phyloP scores from a whole-genome alignment of 2,797 vertebrate genomes.

The Sebastes umbrosus region DNA sequence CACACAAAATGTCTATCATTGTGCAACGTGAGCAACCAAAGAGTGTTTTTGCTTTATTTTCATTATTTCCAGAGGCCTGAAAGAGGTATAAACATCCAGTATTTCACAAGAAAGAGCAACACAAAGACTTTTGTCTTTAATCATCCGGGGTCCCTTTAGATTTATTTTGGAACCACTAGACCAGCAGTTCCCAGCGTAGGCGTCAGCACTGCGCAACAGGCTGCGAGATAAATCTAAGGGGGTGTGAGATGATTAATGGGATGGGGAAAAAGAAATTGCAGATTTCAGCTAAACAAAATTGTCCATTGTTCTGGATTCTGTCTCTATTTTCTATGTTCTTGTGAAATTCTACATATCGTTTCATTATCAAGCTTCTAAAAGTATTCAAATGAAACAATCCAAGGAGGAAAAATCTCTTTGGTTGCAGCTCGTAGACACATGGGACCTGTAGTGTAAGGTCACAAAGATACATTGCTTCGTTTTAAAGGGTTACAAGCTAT shows the following conservation, averaged over 20 bases:
- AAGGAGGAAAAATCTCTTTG: too few relatives aligned
- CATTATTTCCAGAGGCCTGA: not conserved
- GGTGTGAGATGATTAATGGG: slow-evolving; percentile 3
- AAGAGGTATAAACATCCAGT: not conserved
- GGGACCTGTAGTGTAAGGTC: not conserved
- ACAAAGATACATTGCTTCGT: not conserved
- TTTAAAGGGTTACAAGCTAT: not conserved
- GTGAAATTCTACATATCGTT: not conserved
- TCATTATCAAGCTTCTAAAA: not conserved
- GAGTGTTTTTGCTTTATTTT: not conserved
- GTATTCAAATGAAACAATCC: too few relatives aligned
- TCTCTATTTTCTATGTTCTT: not conserved
- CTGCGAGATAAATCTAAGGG: not conserved
- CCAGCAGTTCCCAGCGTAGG: not conserved
- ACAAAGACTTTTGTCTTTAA: slow-evolving; percentile 1
- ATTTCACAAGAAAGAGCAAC: not conserved
- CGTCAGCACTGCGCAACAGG: not conserved
- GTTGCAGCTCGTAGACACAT: not conserved
- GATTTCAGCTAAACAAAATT: not conserved
- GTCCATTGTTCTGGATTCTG: not conserved
- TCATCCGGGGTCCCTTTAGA: not conserved
- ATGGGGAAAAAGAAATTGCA: not conserved
- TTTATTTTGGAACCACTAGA: slow-evolving; percentile 32
- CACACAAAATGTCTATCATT: not conserved
- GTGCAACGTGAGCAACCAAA: not conserved